Evolutionary conservation across 2,113 vertebrate species (phyloP).

Genomic region (Gallinago undulata): DNA sequence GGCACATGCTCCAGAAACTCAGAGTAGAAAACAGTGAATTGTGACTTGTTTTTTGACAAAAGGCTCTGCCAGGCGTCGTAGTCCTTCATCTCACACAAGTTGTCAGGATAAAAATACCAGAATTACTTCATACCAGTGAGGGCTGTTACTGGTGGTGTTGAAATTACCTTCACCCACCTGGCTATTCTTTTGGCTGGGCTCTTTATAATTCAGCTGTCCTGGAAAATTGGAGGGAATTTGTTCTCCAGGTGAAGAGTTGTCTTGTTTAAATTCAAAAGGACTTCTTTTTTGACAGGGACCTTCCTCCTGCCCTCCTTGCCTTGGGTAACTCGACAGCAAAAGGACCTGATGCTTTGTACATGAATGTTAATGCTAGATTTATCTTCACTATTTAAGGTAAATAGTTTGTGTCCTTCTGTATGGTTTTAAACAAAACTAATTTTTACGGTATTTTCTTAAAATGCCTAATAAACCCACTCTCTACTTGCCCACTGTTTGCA

Average conservation of each 20-base stretch:
- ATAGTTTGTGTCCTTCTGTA: background rate
- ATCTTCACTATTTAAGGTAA: background rate
- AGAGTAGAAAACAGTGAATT: background rate
- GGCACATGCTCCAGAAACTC: background rate
- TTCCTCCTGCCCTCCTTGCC: background rate
- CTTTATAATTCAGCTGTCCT: background rate
- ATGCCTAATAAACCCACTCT: background rate
- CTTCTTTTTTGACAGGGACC: background rate
- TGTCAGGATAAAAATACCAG: background rate
- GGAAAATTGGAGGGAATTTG: background rate
- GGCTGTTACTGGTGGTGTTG: background rate
- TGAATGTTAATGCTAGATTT: background rate
- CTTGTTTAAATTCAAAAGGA: background rate
- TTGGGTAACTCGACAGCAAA: background rate
- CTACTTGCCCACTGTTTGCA: background rate
- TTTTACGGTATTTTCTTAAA: background rate
- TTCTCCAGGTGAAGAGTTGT: background rate
- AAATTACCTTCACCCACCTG: background rate
- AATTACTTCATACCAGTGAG: accelerated
- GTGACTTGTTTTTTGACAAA: background rate
- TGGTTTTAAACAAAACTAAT: background rate
- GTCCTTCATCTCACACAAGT: background rate
- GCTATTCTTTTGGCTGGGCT: background rate
- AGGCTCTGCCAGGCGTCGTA: accelerated
- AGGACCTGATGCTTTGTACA: accelerated